These are phyloP conservation scores for Speoplatyrhinus poulsoni DNA, from an alignment of 2,113 vertebrate genomes.

Conservation along the genomic window DNA sequence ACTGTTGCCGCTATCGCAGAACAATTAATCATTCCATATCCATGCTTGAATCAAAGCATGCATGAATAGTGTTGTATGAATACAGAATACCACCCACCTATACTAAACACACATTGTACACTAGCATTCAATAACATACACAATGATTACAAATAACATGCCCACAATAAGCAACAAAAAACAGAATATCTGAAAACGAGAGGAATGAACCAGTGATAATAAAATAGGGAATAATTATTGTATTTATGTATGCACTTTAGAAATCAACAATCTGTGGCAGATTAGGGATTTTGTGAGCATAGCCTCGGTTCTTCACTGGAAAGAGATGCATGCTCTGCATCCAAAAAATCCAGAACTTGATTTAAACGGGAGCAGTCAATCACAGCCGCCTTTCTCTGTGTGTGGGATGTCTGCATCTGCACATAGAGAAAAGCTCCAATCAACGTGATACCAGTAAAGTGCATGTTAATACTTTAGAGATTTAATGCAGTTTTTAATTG, in stretches of 20 bases:
- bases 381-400: slow-evolving; percentile 59
- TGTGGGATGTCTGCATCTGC: slow-evolving; percentile 76
- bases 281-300: neutral
- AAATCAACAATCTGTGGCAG: neutral
- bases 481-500: slow-evolving; percentile 87
- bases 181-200: no score
- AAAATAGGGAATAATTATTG: neutral
- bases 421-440: slow-evolving; percentile 80
- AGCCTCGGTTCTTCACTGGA: neutral
- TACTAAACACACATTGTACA: neutral
- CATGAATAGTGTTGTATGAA: slow-evolving; percentile 43
- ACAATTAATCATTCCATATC: slow-evolving; percentile 68
- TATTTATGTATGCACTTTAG: neutral
- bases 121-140: no score
- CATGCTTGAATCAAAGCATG: slow-evolving; percentile 45
- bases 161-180: no score
- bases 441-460: slow-evolving; percentile 82
- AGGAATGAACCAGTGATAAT: no score
- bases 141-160: no score
- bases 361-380: slow-evolving; percentile 66
- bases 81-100: slow-evolving; percentile 36
- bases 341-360: slow-evolving; percentile 56
- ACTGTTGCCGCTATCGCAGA: slow-evolving; percentile 56
- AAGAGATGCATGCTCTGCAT: slow-evolving; percentile 33
- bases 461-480: slow-evolving; percentile 83